phyloP scores from a whole-genome alignment of 2,797 vertebrate genomes.

The Megaceryle alcyon region DNA sequence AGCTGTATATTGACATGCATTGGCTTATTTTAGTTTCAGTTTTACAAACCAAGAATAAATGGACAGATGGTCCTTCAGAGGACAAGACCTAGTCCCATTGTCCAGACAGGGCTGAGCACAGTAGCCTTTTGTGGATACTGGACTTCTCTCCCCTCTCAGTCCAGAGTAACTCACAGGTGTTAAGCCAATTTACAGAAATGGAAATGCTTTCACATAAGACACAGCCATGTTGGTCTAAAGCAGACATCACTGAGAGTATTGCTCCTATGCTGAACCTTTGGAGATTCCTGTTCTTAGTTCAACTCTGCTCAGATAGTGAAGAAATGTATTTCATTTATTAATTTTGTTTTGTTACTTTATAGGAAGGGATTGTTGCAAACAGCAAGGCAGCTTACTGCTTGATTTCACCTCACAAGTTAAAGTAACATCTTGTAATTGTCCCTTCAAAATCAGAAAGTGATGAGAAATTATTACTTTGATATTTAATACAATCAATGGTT shows the following conservation, averaged over 20 bases:
- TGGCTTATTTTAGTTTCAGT: background rate
- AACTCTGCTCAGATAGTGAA: background rate
- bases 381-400: background rate
- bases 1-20: background rate
- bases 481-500: background rate
- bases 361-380: background rate
- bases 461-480: background rate
- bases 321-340: background rate
- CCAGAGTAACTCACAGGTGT: background rate
- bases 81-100: background rate
- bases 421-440: background rate
- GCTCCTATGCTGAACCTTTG: background rate
- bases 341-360: background rate
- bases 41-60: background rate
- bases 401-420: background rate
- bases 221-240: background rate
- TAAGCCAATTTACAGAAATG: background rate
- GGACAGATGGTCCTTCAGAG: background rate
- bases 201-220: background rate
- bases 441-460: background rate
- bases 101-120: background rate
- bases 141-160: background rate
- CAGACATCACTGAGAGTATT: background rate
- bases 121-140: background rate
- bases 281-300: background rate